These are phyloP conservation scores for Phoxinus phoxinus DNA, from an alignment of 2,113 vertebrate species.

Conservation along the genomic window DNA sequence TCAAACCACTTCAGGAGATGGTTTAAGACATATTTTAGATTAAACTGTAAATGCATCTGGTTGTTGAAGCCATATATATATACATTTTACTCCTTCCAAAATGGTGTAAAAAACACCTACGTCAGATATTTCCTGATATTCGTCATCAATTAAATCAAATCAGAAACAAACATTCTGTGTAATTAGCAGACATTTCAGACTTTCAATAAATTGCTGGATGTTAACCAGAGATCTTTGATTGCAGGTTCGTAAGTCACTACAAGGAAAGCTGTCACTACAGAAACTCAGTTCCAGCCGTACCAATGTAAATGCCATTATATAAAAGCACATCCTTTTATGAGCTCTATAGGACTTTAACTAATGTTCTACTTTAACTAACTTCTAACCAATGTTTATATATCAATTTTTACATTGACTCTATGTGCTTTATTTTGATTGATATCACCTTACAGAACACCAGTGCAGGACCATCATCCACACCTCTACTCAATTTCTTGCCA, in stretches of 20 bases:
- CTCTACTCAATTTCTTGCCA: background rate
- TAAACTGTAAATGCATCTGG: too few species aligned
- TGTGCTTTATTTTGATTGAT: background rate
- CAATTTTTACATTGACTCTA: background rate
- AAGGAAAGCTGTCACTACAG: background rate
- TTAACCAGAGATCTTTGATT: background rate
- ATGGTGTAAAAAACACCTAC: too few species aligned
- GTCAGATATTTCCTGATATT: too few species aligned
- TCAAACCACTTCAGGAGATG: too few species aligned
- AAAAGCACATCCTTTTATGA: background rate
- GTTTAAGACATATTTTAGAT: too few species aligned
- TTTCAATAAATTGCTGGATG: too few species aligned
- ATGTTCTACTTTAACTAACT: background rate
- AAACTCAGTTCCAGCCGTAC: background rate
- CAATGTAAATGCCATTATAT: slow-evolving; percentile 3
- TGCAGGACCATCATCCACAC: background rate
- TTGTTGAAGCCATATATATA: too few species aligned
- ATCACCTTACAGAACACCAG: background rate
- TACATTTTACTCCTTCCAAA: too few species aligned
- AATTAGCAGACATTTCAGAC: too few species aligned
- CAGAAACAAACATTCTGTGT: too few species aligned
- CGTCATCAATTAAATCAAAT: too few species aligned
- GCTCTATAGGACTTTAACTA: background rate
- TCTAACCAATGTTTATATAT: background rate
- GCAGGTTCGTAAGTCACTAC: slow-evolving; percentile 12